A percentile compares a stretch with the other conserved stretches of the same genome.
Evolutionary conservation across 2,888 invertebrate species (phyloP).

Genomic region (Ormyrus rosae): DNA sequence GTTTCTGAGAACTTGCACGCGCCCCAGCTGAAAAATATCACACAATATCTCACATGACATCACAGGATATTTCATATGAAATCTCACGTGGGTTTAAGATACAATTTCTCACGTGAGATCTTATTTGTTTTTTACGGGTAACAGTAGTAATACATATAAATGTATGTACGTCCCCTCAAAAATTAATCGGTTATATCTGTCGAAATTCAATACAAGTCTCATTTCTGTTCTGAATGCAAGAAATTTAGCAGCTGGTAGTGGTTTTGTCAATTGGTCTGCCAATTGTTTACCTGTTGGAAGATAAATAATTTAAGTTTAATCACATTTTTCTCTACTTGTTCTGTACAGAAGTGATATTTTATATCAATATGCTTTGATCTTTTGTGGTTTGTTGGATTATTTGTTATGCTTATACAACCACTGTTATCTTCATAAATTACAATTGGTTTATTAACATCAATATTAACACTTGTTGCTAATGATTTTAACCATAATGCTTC

Average conservation of each 20-base stretch:
- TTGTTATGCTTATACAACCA: slow-evolving; percentile 27
- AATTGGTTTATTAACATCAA: slow-evolving; percentile 16
- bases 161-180: too few relatives aligned
- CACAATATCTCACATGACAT: too few relatives aligned
- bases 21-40: too few relatives aligned
- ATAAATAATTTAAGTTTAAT: slow-evolving; percentile 76
- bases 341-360: slow-evolving; percentile 58
- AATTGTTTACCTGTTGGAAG: slow-evolving; percentile 77
- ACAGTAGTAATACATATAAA: too few relatives aligned
- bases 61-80: too few relatives aligned
- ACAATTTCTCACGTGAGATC: too few relatives aligned
- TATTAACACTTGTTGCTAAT: too few relatives aligned
- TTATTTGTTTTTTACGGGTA: too few relatives aligned
- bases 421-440: slow-evolving; percentile 34
- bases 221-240: slow-evolving; percentile 20
- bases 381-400: slow-evolving; percentile 46
- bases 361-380: slow-evolving; percentile 59
- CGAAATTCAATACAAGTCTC: too few relatives aligned
- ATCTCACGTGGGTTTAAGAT: too few relatives aligned
- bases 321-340: slow-evolving; percentile 65
- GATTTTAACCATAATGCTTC: slow-evolving; percentile 25
- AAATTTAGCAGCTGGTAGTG: slow-evolving; percentile 47
- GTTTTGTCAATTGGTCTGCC: slow-evolving; percentile 76
- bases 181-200: too few relatives aligned
- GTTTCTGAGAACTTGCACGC: too few relatives aligned